Evolutionary conservation across 2,888 invertebrate species (phyloP).

Genomic region (Nesidiocoris tenuis): DNA sequence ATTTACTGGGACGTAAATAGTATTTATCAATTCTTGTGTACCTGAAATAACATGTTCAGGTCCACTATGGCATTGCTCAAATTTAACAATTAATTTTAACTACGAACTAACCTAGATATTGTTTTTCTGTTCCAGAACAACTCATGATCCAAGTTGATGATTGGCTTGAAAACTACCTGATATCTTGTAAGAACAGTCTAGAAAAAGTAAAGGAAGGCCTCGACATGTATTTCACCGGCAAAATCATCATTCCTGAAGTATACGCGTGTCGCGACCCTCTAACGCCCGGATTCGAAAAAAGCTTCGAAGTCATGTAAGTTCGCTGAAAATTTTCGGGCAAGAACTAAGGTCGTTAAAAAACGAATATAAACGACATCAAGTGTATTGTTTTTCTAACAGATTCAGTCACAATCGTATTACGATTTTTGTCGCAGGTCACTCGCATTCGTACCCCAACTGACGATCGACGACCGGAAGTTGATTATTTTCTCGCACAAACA

Average conservation of each 20-base stretch:
- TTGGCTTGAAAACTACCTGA: slow-evolving; percentile 52
- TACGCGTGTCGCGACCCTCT: slow-evolving; percentile 52
- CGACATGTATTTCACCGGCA: slow-evolving; percentile 53
- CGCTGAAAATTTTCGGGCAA: no score
- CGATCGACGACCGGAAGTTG: slow-evolving; percentile 46
- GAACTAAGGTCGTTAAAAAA: no score
- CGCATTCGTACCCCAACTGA: slow-evolving; percentile 45
- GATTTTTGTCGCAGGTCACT: slow-evolving; percentile 45
- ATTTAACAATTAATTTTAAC: no score
- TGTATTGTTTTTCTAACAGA: no score
- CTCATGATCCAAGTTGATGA: slow-evolving; percentile 50
- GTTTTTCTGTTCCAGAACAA: slow-evolving; percentile 49
- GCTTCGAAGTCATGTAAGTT: slow-evolving; percentile 50
- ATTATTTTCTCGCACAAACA: slow-evolving; percentile 48
- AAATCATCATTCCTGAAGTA: slow-evolving; percentile 53
- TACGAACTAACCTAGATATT: no score
- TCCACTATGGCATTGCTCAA: no score
- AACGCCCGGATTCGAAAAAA: slow-evolving; percentile 47
- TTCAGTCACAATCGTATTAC: no score
- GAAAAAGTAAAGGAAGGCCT: slow-evolving; percentile 53
- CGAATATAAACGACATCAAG: no score
- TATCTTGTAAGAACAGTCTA: slow-evolving; percentile 53
- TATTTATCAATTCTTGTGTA: no score
- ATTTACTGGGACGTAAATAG: no score
- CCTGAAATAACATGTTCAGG: no score